These are phyloP conservation scores for Pteronotus mesoamericanus DNA, from an alignment of 2,797 vertebrate genomes.

Conservation along the genomic window DNA sequence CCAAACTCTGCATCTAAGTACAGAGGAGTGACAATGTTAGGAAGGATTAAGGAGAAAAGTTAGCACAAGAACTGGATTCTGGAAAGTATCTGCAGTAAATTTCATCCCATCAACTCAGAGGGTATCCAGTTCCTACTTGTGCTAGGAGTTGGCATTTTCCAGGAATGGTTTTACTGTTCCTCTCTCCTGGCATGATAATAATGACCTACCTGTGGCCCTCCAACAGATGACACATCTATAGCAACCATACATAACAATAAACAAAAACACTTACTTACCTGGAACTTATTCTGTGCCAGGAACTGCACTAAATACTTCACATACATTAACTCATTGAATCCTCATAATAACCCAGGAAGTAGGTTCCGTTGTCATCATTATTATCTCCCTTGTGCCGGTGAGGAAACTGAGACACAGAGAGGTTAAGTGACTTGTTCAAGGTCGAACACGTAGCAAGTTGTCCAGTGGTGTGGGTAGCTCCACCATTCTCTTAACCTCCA, in stretches of 20 bases:
- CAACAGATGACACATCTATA: neutral
- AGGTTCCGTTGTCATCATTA: neutral
- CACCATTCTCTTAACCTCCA: neutral
- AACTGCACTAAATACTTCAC: neutral
- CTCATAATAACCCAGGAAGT: neutral
- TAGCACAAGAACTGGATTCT: neutral
- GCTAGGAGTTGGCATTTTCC: neutral
- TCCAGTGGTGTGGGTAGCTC: neutral
- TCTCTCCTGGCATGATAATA: neutral
- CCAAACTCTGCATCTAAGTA: neutral
- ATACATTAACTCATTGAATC: neutral
- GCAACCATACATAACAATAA: neutral
- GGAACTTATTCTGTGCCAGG: neutral
- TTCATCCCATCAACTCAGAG: neutral
- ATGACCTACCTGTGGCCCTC: neutral
- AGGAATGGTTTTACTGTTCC: neutral
- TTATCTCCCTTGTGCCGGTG: neutral
- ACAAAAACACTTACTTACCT: neutral
- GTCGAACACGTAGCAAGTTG: neutral
- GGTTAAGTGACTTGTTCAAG: neutral
- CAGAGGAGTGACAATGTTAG: neutral
- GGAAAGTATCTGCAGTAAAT: neutral
- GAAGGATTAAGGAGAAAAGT: neutral
- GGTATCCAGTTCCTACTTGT: neutral
- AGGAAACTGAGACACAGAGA: neutral